Base-by-base conservation (phyloP, 1,140 invertebrate genomes). In the Cotesia glomerata region DNA sequence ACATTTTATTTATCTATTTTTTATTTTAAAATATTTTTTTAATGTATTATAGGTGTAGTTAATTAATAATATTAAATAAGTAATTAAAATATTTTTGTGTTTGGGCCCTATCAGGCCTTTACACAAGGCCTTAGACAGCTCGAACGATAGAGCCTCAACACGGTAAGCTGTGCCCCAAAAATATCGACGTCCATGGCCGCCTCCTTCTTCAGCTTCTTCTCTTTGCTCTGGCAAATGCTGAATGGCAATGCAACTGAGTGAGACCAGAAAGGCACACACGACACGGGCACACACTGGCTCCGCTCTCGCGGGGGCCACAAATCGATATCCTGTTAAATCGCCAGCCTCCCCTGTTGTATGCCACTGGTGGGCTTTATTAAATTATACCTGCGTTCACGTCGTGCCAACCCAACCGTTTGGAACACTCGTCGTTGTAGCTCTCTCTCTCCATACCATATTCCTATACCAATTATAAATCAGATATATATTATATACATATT, bases 171-270 rank as follows among this genome's bases (percentile, higher is more conserved):
- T 84, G 82, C 81, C 83, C 82, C 82, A 83, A 84, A 84, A 84
- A 84, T 84, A 84, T 84, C 83, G 82, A 84, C 81, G 79, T 84
- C 82, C 83, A 84, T 84, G 81, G 79, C 81, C 81, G 80, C 77
- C 76, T 69, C 74, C 72, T 76, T 63, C 75, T 74, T 80, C 81
- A 80, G 75, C 76, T 69, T 73, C 72, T 76, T 63, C 75, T 74
- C 75, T 78, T 78, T 34, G 39, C 66, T 68, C 34, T 58, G 32
- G 13, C 52, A 58, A 32, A 32, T 35, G 66, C 54, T 68, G 35
- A 34, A 58, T 68, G 54, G 66, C 58, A 68, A 58, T 68, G 52
- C 35, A 39, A 68, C 51, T 13, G 54, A 68, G 65, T 67, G 65
- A 67, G 65, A 67, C 65, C 66, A 73, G 39, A 45, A 45, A 45